These are phyloP conservation scores for Cichlasoma orientale DNA, from an alignment of 2,797 vertebrate species.

Conservation along the genomic window DNA sequence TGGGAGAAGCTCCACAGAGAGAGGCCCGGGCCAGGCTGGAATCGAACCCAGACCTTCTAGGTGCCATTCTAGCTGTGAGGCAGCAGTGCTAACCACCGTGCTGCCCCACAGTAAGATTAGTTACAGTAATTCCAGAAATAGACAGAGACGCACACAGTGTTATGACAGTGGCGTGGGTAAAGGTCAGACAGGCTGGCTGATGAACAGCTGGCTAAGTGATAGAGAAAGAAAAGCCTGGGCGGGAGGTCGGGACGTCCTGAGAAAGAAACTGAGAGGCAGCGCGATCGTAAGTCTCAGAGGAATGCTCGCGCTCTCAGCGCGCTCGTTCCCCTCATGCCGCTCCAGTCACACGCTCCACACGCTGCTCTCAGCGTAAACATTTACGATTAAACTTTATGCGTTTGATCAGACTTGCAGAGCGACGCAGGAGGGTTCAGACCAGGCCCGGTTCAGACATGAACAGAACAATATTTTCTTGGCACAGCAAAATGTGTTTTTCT, in stretches of 20 bases:
- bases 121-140: neutral
- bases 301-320: slow-evolving; percentile 22
- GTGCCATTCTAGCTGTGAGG: too few relatives aligned
- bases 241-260: neutral
- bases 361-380: neutral
- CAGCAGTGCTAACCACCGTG: too few relatives aligned
- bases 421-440: neutral
- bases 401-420: neutral
- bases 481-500: neutral
- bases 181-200: neutral
- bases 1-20: too few relatives aligned
- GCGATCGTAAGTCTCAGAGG: neutral
- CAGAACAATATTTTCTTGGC: neutral
- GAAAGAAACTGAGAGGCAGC: neutral
- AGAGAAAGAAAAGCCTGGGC: neutral
- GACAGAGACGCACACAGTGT: neutral
- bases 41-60: too few relatives aligned
- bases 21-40: too few relatives aligned
- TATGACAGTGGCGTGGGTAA: neutral
- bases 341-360: neutral
- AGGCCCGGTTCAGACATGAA: neutral
- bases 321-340: slow-evolving; percentile 12
- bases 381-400: too few relatives aligned
- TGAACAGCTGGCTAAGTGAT: neutral
- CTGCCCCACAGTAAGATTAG: neutral